Evolutionary conservation across 2,797 vertebrate species (phyloP).

Genomic region (Macrochelys suwanniensis): DNA sequence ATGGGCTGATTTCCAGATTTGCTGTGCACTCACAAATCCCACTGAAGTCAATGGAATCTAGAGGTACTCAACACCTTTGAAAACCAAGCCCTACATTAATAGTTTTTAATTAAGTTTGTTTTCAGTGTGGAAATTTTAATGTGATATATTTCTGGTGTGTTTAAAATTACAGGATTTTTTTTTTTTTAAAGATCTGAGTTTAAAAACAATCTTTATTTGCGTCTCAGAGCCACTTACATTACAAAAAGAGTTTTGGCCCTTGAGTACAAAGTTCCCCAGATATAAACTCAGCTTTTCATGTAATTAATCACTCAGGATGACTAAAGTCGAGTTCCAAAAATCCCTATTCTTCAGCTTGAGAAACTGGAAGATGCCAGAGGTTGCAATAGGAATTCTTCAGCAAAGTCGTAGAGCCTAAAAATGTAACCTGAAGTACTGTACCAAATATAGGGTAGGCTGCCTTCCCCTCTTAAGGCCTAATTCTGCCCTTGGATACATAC

Average conservation of each 20-base stretch:
- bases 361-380: neutral
- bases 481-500: neutral
- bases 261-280: constrained; percentile 19
- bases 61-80: constrained; percentile 10
- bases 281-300: neutral
- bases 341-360: neutral
- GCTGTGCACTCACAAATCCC: neutral
- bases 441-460: neutral
- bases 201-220: constrained; percentile 18
- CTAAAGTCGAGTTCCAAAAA: neutral
- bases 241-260: constrained; percentile 29
- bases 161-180: constrained; percentile 34
- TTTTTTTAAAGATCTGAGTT: constrained; percentile 17
- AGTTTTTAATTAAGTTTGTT: neutral
- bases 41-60: constrained; percentile 28
- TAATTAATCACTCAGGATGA: neutral
- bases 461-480: neutral
- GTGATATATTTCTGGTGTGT: constrained; percentile 43
- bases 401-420: neutral
- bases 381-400: constrained; percentile 11
- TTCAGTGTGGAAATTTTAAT: neutral
- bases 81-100: neutral
- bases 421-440: neutral
- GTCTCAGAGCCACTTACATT: constrained; percentile 22
- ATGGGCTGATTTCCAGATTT: neutral